Percentiles rank a stretch among this genome's conserved stretches.
These are phyloP conservation scores for Brachylomia viminalis DNA, from an alignment of 2,888 invertebrate species.

Conservation along the genomic window DNA sequence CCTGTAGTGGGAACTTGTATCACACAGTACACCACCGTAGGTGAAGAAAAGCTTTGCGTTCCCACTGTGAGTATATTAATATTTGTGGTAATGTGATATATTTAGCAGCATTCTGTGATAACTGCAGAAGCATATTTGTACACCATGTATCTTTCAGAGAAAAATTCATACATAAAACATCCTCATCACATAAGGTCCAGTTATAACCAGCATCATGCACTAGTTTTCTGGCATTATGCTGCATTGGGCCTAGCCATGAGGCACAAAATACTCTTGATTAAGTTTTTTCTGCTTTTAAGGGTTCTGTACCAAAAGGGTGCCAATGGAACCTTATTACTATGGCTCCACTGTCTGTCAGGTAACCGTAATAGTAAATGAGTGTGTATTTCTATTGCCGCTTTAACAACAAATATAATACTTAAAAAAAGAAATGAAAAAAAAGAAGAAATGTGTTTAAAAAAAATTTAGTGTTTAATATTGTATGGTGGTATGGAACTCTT, in stretches of 20 bases:
- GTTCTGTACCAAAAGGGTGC: too few relatives aligned
- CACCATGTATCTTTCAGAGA: neutral
- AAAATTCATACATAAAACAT: neutral
- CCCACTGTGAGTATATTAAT: conserved; percentile 79
- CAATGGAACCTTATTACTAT: too few relatives aligned
- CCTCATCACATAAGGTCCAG: neutral
- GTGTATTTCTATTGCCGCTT: too few relatives aligned
- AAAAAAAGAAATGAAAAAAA: too few relatives aligned
- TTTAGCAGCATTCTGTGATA: neutral
- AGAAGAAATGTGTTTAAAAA: too few relatives aligned
- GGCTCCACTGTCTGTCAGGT: too few relatives aligned
- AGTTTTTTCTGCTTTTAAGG: too few relatives aligned
- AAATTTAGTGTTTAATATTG: too few relatives aligned
- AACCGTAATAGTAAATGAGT: too few relatives aligned
- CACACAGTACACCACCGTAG: conserved; percentile 78
- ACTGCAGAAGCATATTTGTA: neutral
- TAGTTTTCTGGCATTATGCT: neutral
- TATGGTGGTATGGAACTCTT: too few relatives aligned
- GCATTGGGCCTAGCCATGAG: neutral
- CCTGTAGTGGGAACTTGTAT: conserved; percentile 81
- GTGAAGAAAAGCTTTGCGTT: conserved; percentile 85
- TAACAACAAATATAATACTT: too few relatives aligned
- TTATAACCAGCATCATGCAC: neutral
- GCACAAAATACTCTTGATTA: neutral
- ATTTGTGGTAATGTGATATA: neutral